Percentiles rank a stretch among this genome's conserved stretches.
These are phyloP conservation scores for Melieria picta DNA, from an alignment of 2,888 invertebrate genomes.

Conservation along the genomic window DNA sequence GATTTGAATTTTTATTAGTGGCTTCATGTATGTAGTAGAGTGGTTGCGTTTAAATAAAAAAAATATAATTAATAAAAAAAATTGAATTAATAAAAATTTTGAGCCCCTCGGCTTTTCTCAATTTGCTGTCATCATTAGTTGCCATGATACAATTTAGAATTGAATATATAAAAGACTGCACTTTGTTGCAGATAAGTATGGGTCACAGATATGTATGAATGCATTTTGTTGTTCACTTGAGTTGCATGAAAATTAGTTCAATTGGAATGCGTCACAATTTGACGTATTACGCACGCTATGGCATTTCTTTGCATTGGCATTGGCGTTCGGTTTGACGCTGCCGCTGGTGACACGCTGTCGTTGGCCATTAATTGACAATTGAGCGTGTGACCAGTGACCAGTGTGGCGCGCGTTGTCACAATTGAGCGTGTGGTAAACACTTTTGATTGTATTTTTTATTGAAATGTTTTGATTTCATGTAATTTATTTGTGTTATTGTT, in stretches of 20 bases:
- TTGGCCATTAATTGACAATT: conserved; percentile 10
- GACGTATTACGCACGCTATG: conserved; percentile 1
- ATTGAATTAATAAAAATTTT: neutral
- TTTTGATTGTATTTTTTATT: conserved; percentile 24
- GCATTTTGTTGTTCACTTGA: too few species aligned
- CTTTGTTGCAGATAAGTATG: too few species aligned
- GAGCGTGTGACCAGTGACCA: neutral
- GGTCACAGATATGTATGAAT: too few species aligned
- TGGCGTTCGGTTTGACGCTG: neutral
- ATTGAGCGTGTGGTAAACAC: conserved; percentile 18
- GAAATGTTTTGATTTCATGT: conserved; percentile 23
- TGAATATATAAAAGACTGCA: too few species aligned
- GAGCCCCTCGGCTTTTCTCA: neutral
- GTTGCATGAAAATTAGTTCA: conserved; percentile 7
- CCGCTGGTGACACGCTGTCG: conserved; percentile 13
- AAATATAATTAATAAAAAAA: neutral
- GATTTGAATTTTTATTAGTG: neutral
- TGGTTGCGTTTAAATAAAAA: too few species aligned
- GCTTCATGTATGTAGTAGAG: too few species aligned
- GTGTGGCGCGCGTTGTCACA: neutral
- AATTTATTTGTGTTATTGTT: neutral
- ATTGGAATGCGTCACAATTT: conserved; percentile 10
- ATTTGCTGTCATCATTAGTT: neutral
- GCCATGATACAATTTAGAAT: too few species aligned
- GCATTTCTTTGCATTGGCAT: neutral